Evolutionary conservation across 2,113 vertebrate genomes (phyloP).

Genomic region (Phylloscopus whistleri): DNA sequence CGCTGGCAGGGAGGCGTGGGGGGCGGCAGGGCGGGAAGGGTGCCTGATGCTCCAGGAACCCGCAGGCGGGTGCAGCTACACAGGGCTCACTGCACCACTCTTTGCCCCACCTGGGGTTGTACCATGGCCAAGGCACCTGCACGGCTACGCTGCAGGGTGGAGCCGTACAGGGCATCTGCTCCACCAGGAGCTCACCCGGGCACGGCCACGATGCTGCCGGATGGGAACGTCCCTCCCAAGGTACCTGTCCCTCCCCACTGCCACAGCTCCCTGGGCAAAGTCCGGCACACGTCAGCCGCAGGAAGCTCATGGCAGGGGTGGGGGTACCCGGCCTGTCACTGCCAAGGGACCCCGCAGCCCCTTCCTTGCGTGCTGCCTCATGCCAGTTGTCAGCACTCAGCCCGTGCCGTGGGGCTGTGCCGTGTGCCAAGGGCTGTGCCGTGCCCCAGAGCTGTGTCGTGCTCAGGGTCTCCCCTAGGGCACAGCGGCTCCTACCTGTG

Average conservation of each 20-base stretch:
- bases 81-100: fast-evolving
- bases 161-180: not conserved
- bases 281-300: not conserved
- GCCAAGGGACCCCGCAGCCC: not conserved
- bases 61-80: fast-evolving
- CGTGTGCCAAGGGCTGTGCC: not conserved
- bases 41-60: not conserved
- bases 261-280: not conserved
- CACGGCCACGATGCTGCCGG: not conserved
- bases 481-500: conserved; percentile 20
- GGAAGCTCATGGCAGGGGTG: fast-evolving
- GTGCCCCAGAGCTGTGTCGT: not conserved
- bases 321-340: not conserved
- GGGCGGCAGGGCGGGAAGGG: not conserved
- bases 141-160: not conserved
- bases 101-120: not conserved
- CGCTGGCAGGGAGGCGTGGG: not conserved
- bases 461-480: not conserved
- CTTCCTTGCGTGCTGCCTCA: not conserved
- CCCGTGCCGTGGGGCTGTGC: not conserved
- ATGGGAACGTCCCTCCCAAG: not conserved
- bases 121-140: not conserved
- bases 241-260: not conserved
- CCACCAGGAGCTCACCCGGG: not conserved
- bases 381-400: not conserved